Evolutionary conservation across 2,888 invertebrate species (phyloP), one percentile per base, ranked within the genome.

Genomic region (Hipparchia semele): DNA sequence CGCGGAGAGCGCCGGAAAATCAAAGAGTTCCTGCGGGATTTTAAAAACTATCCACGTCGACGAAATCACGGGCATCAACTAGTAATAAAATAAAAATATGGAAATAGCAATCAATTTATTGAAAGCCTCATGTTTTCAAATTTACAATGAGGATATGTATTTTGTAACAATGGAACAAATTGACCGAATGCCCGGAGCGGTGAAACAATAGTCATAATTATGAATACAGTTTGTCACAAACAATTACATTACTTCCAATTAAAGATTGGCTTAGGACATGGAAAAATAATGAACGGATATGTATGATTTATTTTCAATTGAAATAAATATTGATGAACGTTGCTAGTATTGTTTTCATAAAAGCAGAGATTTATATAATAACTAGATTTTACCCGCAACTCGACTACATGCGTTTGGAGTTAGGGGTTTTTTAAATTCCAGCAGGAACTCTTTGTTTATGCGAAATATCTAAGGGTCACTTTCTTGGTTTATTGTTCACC

Each of bases 101-200:
- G 58, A 53, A 74, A 75, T 72, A 75, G 69, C 73, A 75, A 78
- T 78, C 75, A 77, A 79, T 80, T 79, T 80, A 79, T 81, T 80
- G 80, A 76, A 70, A 58, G 72, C 70, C 61, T 72, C 74, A 70
- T 73, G 76, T 79, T 79, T 79, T 81, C 80, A 82, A 83, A 85
- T 90, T 80, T 90, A 90, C 90, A 87, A 86, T 87, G 81, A 81
- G 81, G 79, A 77, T 79, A 79, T 86, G 82, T 86, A 83, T 89
- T 86, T 88, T 88, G 89, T 90, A 90, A 92, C 92, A 92, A 92
- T 92, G 82, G 89, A 81, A 80, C 89, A 89, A 92, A 91, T 91
- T 92, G 89, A 90, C 85, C 85, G 85, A 82, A 79, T 79, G 84
- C 85, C 80, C 81, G 79, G 81, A 74, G 81, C 80, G 78, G 76